These are phyloP conservation scores for Corbicula japonica DNA, from an alignment of 2,888 invertebrate species.

Conservation along the genomic window DNA sequence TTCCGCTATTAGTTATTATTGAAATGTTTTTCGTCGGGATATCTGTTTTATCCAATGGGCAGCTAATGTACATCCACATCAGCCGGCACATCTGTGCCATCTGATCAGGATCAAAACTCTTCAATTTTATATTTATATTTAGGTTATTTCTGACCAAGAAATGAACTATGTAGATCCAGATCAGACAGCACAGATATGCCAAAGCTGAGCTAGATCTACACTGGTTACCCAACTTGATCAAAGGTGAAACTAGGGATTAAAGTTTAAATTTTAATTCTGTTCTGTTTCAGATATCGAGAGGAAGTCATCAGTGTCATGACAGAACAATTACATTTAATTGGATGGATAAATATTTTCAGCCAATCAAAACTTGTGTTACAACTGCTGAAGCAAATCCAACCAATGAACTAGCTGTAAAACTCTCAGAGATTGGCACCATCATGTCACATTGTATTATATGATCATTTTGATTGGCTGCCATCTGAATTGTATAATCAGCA, in stretches of 20 bases:
- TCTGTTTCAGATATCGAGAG: constrained; percentile 37
- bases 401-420: constrained; percentile 11
- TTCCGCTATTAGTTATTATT: too few species aligned
- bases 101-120: neutral
- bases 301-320: constrained; percentile 61
- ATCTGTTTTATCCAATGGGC: too few species aligned
- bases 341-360: constrained; percentile 23
- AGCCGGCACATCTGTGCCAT: neutral
- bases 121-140: neutral
- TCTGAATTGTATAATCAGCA: too few species aligned
- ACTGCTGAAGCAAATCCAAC: constrained; percentile 45
- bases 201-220: neutral
- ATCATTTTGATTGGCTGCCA: too few species aligned
- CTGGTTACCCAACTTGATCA: neutral
- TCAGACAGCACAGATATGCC: neutral
- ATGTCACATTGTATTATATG: too few species aligned
- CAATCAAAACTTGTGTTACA: constrained; percentile 59
- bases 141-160: neutral
- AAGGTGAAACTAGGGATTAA: neutral
- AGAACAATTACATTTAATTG: constrained; percentile 4
- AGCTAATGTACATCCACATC: neutral
- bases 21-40: too few species aligned
- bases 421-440: too few species aligned
- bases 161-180: neutral
- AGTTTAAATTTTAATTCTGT: neutral